Evolutionary conservation across 2,888 invertebrate species (phyloP).

Genomic region (Hirudinaria manillensis): DNA sequence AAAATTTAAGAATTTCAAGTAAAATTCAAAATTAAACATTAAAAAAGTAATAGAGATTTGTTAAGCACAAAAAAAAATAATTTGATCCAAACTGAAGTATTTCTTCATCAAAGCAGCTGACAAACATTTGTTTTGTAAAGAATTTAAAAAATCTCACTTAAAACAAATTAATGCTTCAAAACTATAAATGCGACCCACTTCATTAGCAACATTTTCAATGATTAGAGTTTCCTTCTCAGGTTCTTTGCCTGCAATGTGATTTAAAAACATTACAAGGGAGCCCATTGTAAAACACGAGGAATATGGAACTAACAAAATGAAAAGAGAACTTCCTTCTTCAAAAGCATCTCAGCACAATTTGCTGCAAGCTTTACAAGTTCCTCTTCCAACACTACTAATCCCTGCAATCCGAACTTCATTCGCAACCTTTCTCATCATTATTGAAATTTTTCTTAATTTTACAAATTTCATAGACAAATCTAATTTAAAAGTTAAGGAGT

Average conservation of each 20-base stretch:
- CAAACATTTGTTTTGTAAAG: no score
- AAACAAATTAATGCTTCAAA: neutral
- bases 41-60: neutral
- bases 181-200: constrained; percentile 42
- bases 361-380: constrained; percentile 84
- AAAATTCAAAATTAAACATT: neutral
- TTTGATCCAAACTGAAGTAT: no score
- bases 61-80: neutral
- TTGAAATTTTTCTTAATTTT: no score
- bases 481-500: no score
- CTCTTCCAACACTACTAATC: constrained; percentile 67
- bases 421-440: no score
- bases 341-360: constrained; percentile 80
- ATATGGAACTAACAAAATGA: constrained; percentile 58
- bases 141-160: neutral
- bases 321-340: constrained; percentile 72
- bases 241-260: constrained; percentile 54
- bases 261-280: constrained; percentile 32
- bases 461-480: no score
- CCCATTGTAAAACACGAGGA: neutral
- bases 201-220: constrained; percentile 65
- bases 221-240: constrained; percentile 67
- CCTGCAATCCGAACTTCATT: constrained; percentile 28
- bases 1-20: neutral
- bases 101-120: no score